Base-by-base conservation (phyloP, 1,140 invertebrate species). In the Campoletis sonorensis region DNA sequence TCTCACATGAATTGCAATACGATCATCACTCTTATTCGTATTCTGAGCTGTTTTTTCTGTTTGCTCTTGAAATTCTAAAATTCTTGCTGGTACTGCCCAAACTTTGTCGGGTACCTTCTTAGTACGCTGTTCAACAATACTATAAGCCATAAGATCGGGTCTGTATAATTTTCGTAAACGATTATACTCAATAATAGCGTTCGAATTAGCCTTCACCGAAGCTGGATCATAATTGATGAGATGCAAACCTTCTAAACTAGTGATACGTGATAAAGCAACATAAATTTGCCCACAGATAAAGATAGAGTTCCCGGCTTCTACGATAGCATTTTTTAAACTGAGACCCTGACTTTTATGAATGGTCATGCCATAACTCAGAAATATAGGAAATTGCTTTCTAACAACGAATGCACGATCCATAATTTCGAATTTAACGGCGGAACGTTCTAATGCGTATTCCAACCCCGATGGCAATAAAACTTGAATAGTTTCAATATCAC, bases 321-420 rank as follows among this genome's bases (percentile, higher is more conserved):
- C n/a, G n/a, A n/a, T n/a, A n/a, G n/a, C n/a, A n/a, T n/a, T n/a
- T n/a, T n/a, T n/a, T n/a, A n/a, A n/a, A n/a, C n/a, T n/a, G n/a
- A n/a, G n/a, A n/a, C n/a, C n/a, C n/a, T n/a, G n/a, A n/a, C n/a
- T n/a, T n/a, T n/a, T n/a, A n/a, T n/a, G n/a, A n/a, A n/a, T n/a
- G n/a, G n/a, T n/a, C n/a, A n/a, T n/a, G n/a, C n/a, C n/a, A n/a
- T n/a, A n/a, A n/a, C n/a, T 89, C 8, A 87, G 40, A 30, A 72
- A 83, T n/a, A 90, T 84, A 10, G 89, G 89, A 87, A 90, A 92
- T 85, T 91, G 90, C 79, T 88, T 82, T 79, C 89, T 82, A 33
- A 86, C 84, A 70, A 89, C 80, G 84, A 49, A 90, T 16, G 84
- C 84, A 80, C 67, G 82, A 80, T 87, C 80, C 81, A 87, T 86